Base-by-base conservation (phyloP, 1,140 invertebrate genomes). In the Sarcophaga peregrina region DNA sequence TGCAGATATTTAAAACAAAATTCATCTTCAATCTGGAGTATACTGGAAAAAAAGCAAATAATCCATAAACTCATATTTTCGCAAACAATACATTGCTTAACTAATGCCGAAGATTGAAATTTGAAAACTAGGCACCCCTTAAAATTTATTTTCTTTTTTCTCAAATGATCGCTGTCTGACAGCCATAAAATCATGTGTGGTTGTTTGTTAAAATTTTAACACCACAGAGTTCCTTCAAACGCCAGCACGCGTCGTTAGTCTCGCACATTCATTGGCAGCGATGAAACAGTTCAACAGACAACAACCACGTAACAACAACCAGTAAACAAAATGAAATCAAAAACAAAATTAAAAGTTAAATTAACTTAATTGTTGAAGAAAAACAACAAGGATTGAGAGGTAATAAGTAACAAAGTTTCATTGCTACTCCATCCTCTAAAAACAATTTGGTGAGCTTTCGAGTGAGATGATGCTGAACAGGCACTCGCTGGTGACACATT, bases 311-410 rank as follows among this genome's bases (percentile, higher is more conserved):
- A 62, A 13, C n/a, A 15, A 11, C 4, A 62, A 68, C 17, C 17
- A 58, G 13, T 25, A 68, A 58, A 58, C 11, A 68, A 68, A 68
- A 37, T 37, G 25, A 37, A 68, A 68, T 68, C 62, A 20, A 68
- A 37, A 68, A 68, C 20, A 68, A 68, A 68, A 68, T 68, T 68
- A 68, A 68, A 68, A 68, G 62, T 68, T 68, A 68, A 68, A n/a
- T 68, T 68, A 68, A 68, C n/a, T 68, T 68, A 68, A 68, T 68
- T 68, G 62, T 25, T 68, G 5, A 68, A 68, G n/a, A 68, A 68
- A 68, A 68, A 68, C 25, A 68, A n/a, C 54, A 58, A n/a, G 25
- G 25, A 37, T 37, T 37, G 25, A 37, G 25, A 37, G 25, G 25
- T 37, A 58, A 58, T 17, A n/a, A 20, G 62, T 25, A 68, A 68